Evolutionary conservation across 2,113 vertebrate species (phyloP), one percentile per base, ranked within the genome.

Genomic region (Hystrix cristata): DNA sequence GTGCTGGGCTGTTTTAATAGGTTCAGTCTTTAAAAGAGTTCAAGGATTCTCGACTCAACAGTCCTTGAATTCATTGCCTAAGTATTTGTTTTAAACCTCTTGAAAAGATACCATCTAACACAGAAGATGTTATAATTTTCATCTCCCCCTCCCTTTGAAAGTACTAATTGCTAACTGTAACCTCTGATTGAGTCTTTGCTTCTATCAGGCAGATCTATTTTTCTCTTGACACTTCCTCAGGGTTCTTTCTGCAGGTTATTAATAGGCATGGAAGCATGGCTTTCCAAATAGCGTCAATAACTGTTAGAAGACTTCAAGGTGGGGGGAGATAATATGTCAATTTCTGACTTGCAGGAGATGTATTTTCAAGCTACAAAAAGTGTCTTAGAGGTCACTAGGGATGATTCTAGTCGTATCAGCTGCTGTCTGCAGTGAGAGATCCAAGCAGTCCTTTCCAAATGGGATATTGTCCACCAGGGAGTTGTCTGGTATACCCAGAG

Each of bases 181-280:
- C 92, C 92, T 90, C 96, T 64, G 55, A 79, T 82, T 87, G 81
- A 92, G 38, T 92, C 92, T 94, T 71, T 94, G 95, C 94, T 98
- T 90, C 90, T 59, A 74, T 83, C 67, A 92, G 76, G 87, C 71
- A 84, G 93, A 92, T 95, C 83, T 87, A 0, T 96, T 97, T 97
- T 97, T 94, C 94, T 97, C 88, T 85, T 95, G 87, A 97, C 84
- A 95, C 96, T 97, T 97, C 96, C 84, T 97, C 5, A 3, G 59
- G 88, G 90, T 94, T 96, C 90, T 97, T 91, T 96, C 93, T 88
- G 81, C 82, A 94, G 87, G 97, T 96, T 97, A 97, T 97, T 98
- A 96, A 97, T 98, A 97, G 95, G 43, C 94, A 74, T 87, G 84
- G 95, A 95, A 95, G 90, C 67, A 48, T 91, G 94, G 81, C 87